Percentiles rank a stretch among this genome's conserved stretches.
Evolutionary conservation across 2,888 invertebrate species (phyloP).

Genomic region (Melipona beecheii): DNA sequence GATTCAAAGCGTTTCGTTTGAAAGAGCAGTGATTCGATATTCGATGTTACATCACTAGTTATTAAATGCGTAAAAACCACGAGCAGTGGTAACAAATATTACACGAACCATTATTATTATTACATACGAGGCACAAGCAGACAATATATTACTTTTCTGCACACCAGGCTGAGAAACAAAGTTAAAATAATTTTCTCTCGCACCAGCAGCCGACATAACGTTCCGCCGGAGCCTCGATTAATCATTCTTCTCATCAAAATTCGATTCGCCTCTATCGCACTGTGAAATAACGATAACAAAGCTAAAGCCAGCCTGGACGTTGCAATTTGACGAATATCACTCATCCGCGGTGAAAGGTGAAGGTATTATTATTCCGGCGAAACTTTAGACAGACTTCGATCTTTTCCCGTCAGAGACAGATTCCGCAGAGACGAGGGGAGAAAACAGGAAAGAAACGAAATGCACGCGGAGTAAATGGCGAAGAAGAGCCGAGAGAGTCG

Average conservation of each 20-base stretch:
- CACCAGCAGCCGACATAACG: neutral
- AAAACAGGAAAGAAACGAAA: constrained; percentile 2
- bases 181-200: neutral
- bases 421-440: neutral
- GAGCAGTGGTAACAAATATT: neutral
- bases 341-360: neutral
- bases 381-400: neutral
- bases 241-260: constrained; percentile 18
- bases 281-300: neutral
- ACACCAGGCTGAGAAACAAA: neutral
- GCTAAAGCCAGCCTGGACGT: neutral
- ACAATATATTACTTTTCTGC: neutral
- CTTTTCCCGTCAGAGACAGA: neutral
- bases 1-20: no score
- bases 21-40: no score
- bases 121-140: neutral
- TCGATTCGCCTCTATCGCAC: neutral
- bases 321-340: neutral
- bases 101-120: neutral
- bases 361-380: neutral
- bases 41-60: no score
- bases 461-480: neutral
- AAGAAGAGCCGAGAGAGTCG: constrained; percentile 53
- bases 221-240: neutral
- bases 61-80: no score